phyloP scores from a whole-genome alignment of 2,113 vertebrate genomes.

The Ciconia maguari region DNA sequence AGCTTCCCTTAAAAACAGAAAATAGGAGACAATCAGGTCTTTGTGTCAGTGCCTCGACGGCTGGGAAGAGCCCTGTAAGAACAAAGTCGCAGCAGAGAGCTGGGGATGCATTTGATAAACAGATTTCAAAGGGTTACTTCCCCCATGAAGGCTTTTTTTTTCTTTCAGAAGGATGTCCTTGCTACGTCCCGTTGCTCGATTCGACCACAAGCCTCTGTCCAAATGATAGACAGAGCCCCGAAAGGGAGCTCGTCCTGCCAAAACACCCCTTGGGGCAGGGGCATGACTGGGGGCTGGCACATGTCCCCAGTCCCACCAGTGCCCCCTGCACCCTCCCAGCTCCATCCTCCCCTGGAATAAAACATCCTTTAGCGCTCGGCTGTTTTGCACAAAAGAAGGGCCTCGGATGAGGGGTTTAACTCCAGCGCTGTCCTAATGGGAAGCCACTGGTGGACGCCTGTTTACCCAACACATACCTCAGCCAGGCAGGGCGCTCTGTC shows the following conservation, averaged over 20 bases:
- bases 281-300: not conserved
- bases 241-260: not conserved
- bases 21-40: not conserved
- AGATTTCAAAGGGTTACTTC: not conserved
- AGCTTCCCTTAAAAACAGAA: not conserved
- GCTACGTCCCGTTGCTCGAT: not conserved
- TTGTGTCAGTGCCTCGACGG: not conserved
- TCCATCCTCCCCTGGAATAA: not conserved
- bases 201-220: too few species aligned
- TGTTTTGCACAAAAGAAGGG: too few species aligned
- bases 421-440: not conserved
- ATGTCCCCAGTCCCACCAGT: not conserved
- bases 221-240: fast-evolving
- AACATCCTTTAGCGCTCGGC: not conserved
- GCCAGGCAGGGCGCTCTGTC: not conserved
- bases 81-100: not conserved
- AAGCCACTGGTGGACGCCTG: not conserved
- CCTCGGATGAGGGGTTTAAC: not conserved
- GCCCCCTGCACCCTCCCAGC: too few species aligned
- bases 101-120: not conserved
- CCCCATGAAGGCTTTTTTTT: too few species aligned
- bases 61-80: not conserved
- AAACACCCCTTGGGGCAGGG: too few species aligned
- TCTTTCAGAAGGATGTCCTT: not conserved
- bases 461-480: not conserved